phyloP scores from a whole-genome alignment of 2,113 vertebrate species.

The Mus spicilegus region DNA sequence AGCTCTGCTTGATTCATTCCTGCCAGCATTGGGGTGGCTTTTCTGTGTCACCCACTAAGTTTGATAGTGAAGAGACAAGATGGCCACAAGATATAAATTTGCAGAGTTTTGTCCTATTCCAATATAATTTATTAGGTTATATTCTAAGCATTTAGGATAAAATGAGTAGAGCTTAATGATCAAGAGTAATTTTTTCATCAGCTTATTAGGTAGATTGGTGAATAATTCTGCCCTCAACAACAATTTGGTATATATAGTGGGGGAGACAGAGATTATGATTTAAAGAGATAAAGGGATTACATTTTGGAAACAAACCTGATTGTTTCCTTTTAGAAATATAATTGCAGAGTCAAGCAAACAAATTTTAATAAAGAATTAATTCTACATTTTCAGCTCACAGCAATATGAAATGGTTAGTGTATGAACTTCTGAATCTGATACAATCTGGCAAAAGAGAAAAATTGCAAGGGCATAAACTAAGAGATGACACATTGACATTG shows the following conservation, averaged over 20 bases:
- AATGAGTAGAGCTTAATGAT: background rate
- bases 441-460: background rate
- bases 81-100: background rate
- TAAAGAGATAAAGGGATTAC: background rate
- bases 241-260: background rate
- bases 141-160: background rate
- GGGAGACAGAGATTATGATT: background rate
- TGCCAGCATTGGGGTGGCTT: background rate
- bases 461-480: background rate
- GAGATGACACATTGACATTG: background rate
- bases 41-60: too few relatives aligned
- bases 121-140: background rate
- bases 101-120: background rate
- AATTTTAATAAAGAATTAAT: background rate
- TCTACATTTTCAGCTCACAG: background rate
- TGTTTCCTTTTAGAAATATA: slow-evolving; percentile 27
- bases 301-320: background rate
- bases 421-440: background rate
- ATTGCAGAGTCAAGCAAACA: background rate
- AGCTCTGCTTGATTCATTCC: background rate
- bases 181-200: slow-evolving; percentile 1
- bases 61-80: background rate
- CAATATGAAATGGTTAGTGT: background rate
- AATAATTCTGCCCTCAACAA: background rate
- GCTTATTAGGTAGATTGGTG: background rate